Evolutionary conservation across 2,888 invertebrate genomes (phyloP), one percentile per base, ranked within the genome.

Genomic region (Drymonia ruficornis): DNA sequence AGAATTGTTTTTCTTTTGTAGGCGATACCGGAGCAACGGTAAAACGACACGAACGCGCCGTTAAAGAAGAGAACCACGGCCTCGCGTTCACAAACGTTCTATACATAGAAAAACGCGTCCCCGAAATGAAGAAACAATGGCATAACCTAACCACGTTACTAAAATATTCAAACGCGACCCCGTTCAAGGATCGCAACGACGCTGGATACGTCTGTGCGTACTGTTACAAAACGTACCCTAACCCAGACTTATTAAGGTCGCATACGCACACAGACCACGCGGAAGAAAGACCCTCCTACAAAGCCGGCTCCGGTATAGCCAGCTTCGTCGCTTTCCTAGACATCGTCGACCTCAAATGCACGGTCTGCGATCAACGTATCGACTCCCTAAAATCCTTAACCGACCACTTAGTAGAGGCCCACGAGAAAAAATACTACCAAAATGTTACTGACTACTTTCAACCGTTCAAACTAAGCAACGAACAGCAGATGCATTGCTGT

Each of bases 1-100:
- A 83, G 80, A 78, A 59, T 81, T 84, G 70, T 85, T 89, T 90
- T 91, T 91, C 90, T 91, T 91, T 91, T 91, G 88, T 91, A 91
- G 91, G 91, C 86, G 78, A 77, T 64, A 81, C 83, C 74, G 81
- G 88, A 79, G 83, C 83, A 67, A 70, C 80, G 70, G 88, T 87
- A 84, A 87, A 81, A 78, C 78, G 73, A 61, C 77, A 76, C 67
- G 87, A 86, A 80, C 79, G 73, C 71, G 69, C 79, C 56, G 68
- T 86, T 65, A 86, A 83, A 73, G 83, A 78, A 61, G 86, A 84
- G 75, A 70, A 56, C 61, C 81, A 73, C 60, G 76, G 73, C 54
- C 72, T 76, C 59, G 69, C 68, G 34, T 69, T 79, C 59, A 72
- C 74, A 74, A 81, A 78, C n/a, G 50, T 70, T 57, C 46, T 67